Conservation (phyloP, 2,797 vertebrate species). For the Agapornis canus region DNA sequence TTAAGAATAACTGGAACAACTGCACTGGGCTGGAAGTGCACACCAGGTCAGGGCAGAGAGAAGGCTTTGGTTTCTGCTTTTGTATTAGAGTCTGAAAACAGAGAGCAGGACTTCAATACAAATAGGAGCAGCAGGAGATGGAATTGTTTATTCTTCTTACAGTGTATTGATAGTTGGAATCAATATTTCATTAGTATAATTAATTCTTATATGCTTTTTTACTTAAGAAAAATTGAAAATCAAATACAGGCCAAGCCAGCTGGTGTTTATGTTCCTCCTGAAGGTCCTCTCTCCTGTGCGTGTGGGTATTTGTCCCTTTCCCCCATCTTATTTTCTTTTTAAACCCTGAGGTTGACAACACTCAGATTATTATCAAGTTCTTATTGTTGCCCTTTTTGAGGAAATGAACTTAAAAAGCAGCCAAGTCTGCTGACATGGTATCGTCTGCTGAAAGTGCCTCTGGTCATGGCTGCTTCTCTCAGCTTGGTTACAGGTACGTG, state of each 20-base stretch:
- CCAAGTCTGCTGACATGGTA: background rate
- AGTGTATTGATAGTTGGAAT: slow-evolving; percentile 13
- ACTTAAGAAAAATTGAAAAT: slow-evolving; percentile 25
- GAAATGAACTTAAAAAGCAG: background rate
- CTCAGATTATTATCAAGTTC: background rate
- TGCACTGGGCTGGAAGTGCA: background rate
- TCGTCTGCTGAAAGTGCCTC: background rate
- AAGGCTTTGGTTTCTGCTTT: slow-evolving; percentile 14
- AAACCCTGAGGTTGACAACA: slow-evolving; percentile 20
- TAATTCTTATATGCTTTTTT: background rate
- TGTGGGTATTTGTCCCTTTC: background rate
- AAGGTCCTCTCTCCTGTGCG: background rate
- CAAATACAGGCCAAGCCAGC: slow-evolving; percentile 3
- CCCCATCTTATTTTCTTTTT: slow-evolving; percentile 1
- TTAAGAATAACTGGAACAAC: slow-evolving; percentile 13
- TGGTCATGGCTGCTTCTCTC: background rate
- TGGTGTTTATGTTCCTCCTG: background rate
- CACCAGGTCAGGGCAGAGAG: background rate
- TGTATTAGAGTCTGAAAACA: background rate
- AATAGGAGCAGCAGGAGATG: background rate
- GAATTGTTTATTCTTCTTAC: background rate
- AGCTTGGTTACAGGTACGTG: background rate
- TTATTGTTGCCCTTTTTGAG: background rate
- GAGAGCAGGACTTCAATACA: background rate
- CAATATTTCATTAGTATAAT: slow-evolving; percentile 28